Evolutionary conservation across 53 echinoderm and acorn worm genomes (phyloP).

Genomic region (Mesocentrotus franciscanus): DNA sequence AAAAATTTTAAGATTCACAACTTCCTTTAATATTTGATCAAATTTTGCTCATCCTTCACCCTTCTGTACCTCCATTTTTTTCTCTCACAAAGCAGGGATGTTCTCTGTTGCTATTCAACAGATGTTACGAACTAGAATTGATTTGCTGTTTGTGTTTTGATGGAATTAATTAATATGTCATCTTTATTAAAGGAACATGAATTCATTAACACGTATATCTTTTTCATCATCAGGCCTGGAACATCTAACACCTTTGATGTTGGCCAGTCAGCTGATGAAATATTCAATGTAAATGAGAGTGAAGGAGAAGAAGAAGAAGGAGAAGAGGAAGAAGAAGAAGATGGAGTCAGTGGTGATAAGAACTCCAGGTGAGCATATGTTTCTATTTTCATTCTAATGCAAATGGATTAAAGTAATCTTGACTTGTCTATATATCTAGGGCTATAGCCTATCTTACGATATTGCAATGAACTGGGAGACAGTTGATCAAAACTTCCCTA

Average conservation of each 20-base stretch:
- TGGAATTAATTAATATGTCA: neutral
- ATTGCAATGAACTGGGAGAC: no score
- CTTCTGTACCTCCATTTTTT: no score
- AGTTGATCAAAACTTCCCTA: no score
- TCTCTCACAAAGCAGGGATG: no score
- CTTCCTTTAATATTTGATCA: no score
- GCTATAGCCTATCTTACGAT: no score
- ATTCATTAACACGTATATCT: neutral
- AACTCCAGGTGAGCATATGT: slow-evolving; percentile 3
- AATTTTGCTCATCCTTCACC: no score
- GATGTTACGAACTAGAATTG: no score
- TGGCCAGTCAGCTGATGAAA: slow-evolving; percentile 63
- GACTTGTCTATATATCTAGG: no score
- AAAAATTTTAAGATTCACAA: no score
- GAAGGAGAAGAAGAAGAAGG: slow-evolving; percentile 67
- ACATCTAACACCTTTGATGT: slow-evolving; percentile 52
- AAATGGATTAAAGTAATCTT: neutral
- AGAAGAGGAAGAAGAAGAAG: slow-evolving; percentile 44
- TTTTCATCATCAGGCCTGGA: slow-evolving; percentile 42
- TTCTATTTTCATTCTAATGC: neutral
- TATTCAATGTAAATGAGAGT: slow-evolving; percentile 64
- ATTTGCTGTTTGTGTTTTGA: neutral
- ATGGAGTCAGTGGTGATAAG: slow-evolving; percentile 1
- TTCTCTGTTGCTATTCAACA: no score
- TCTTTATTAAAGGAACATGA: neutral